A percentile compares a stretch with the other conserved stretches of the same genome.
phyloP scores from a whole-genome alignment of 2,888 invertebrate species.

The Clusia tigrina region DNA sequence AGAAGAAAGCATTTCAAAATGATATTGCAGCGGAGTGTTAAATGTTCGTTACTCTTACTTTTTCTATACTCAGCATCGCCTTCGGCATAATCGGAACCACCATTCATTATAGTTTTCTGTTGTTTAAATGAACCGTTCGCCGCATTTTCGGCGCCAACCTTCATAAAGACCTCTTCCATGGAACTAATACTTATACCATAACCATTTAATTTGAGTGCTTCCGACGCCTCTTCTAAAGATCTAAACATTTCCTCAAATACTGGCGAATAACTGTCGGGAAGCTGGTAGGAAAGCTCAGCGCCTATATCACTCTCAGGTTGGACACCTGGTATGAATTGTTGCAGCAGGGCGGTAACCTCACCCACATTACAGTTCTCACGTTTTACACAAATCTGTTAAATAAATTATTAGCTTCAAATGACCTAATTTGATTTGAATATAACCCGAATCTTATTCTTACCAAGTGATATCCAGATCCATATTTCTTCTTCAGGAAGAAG shows the following conservation, averaged over 20 bases:
- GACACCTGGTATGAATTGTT: constrained; percentile 72
- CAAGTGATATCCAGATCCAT: constrained; percentile 85
- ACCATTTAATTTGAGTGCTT: constrained; percentile 73
- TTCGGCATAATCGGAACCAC: constrained; percentile 36
- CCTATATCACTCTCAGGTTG: constrained; percentile 77
- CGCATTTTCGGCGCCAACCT: constrained; percentile 68
- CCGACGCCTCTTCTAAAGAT: constrained; percentile 71
- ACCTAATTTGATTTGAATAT: no score
- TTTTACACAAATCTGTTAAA: constrained; percentile 67
- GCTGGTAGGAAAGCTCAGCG: constrained; percentile 75
- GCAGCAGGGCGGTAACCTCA: constrained; percentile 70
- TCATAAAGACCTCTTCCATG: constrained; percentile 89
- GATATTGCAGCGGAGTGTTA: no score
- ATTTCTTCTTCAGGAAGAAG: constrained; percentile 82
- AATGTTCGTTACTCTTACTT: no score
- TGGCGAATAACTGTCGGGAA: constrained; percentile 71
- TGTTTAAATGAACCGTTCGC: constrained; percentile 38
- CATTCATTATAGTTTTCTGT: constrained; percentile 44
- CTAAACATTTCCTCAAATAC: constrained; percentile 74
- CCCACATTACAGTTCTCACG: constrained; percentile 65
- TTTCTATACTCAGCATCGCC: constrained; percentile 53
- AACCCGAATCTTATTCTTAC: constrained; percentile 57
- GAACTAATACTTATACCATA: constrained; percentile 87
- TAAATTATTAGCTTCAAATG: no score
- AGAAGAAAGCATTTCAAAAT: no score